Evolutionary conservation across 2,797 vertebrate genomes (phyloP).

Genomic region (Clarias fuscus): DNA sequence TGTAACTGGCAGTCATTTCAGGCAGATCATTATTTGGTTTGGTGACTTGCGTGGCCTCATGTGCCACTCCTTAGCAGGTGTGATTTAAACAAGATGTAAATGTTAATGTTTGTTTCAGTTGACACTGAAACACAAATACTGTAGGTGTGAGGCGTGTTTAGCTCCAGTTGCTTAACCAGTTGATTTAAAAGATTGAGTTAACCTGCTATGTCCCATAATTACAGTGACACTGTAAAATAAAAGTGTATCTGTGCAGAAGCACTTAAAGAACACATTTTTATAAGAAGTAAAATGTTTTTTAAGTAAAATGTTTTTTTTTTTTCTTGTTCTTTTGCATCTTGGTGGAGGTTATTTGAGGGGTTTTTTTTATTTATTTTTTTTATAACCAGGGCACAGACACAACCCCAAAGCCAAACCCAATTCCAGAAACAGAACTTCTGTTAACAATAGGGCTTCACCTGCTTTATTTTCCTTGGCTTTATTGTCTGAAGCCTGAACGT

Average conservation of each 20-base stretch:
- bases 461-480: slow-evolving; percentile 31
- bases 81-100: slow-evolving; percentile 30
- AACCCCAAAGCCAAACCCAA: not conserved
- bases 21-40: not conserved
- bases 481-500: slow-evolving; percentile 35
- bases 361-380: not conserved
- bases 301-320: not conserved
- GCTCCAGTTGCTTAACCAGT: not conserved
- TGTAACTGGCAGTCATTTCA: not conserved
- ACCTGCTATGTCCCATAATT: not conserved
- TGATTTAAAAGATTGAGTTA: not conserved
- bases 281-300: not conserved
- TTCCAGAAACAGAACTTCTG: not conserved
- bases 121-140: not conserved
- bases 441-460: not conserved
- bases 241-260: not conserved
- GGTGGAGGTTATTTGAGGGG: not conserved
- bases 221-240: not conserved
- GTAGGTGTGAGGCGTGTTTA: not conserved
- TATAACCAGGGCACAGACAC: not conserved
- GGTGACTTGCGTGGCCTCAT: not conserved
- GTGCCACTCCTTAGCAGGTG: slow-evolving; percentile 15
- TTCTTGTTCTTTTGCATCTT: not conserved
- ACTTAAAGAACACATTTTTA: not conserved
- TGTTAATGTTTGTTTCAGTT: slow-evolving; percentile 14